phyloP scores from a whole-genome alignment of 2,888 invertebrate species.

The Oxyteleia sp. region DNA sequence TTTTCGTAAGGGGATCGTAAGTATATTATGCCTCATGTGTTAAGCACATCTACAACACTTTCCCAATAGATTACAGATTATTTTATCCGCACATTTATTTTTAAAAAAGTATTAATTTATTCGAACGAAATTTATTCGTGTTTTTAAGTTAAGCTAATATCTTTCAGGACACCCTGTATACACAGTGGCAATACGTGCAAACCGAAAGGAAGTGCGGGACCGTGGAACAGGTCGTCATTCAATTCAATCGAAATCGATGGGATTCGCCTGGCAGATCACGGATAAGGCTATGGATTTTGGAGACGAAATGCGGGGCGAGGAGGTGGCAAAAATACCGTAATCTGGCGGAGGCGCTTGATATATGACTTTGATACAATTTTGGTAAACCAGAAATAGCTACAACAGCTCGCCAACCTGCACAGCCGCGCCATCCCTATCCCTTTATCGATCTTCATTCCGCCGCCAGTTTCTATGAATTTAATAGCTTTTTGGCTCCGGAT shows the following conservation, averaged over 20 bases:
- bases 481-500: constrained; percentile 63
- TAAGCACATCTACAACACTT: no score
- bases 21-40: no score
- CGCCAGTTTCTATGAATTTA: constrained; percentile 68
- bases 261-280: constrained; percentile 38
- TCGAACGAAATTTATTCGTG: no score
- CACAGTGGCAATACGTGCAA: constrained; percentile 29
- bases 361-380: constrained; percentile 67
- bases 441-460: constrained; percentile 66
- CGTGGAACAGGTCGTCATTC: constrained; percentile 62
- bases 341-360: constrained; percentile 58
- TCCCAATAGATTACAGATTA: no score
- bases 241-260: constrained; percentile 69
- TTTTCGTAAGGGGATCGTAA: no score
- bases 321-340: constrained; percentile 63
- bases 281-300: constrained; percentile 63
- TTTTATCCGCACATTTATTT: no score
- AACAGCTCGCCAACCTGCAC: constrained; percentile 30
- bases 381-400: constrained; percentile 64
- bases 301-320: background rate
- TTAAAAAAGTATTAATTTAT: no score
- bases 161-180: constrained; percentile 19
- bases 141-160: no score
- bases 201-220: constrained; percentile 46
- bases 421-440: constrained; percentile 27